A percentile compares a stretch with the other conserved stretches of the same genome.
Conservation (phyloP, 2,113 vertebrate species). For the Anser cygnoides region DNA sequence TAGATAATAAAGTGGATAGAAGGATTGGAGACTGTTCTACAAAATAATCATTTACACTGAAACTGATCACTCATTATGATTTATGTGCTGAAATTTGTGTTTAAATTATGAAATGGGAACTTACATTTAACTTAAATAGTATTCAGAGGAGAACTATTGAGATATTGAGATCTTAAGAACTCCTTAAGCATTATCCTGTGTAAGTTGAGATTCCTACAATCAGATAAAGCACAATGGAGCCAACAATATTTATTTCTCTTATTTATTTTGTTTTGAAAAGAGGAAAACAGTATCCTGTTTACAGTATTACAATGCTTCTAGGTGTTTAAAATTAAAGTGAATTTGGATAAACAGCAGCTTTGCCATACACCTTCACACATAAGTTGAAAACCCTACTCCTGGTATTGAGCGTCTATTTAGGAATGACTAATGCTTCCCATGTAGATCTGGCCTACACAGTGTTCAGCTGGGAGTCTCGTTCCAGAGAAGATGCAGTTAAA, state of each 20-base stretch:
- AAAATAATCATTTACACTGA: constrained; percentile 7
- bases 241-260: neutral
- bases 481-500: neutral
- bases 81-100: neutral
- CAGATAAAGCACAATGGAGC: neutral
- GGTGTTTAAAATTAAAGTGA: neutral
- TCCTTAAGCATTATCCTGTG: neutral
- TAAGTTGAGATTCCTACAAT: neutral
- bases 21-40: neutral
- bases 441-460: neutral
- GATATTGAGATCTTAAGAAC: neutral
- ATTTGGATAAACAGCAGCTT: neutral
- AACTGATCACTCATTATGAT: neutral
- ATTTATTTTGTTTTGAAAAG: neutral
- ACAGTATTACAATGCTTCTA: neutral
- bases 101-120: neutral
- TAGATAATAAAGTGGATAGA: neutral
- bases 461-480: neutral
- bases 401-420: neutral
- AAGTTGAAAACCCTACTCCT: neutral
- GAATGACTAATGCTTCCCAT: neutral
- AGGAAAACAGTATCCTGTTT: neutral
- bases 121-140: neutral
- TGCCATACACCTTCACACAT: neutral
- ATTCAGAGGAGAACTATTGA: neutral